Evolutionary conservation across 2,888 invertebrate genomes (phyloP), one percentile per base, ranked within the genome.

Genomic region (Apotomis betuletana): DNA sequence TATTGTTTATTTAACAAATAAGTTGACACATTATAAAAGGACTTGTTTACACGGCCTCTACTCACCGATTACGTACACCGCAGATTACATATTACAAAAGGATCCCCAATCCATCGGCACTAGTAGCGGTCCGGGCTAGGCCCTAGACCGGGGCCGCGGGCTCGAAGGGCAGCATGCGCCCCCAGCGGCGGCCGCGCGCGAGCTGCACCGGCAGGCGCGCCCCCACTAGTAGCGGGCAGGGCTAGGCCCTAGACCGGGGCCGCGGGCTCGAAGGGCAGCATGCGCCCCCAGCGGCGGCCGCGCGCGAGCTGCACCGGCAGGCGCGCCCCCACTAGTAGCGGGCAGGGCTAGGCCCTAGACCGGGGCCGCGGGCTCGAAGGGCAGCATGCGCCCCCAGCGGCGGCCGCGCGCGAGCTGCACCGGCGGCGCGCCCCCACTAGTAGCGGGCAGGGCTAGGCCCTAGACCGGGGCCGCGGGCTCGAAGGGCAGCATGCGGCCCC

Each of bases 251-350:
- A 0, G 15, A 2, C 27, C 57, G 12, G 36, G 36, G 60, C n/a
- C 10, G n/a, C n/a, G n/a, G n/a, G n/a, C 4, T 5, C 5, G 58
- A 15, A 54, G n/a, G 68, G 69, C 38, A 69, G 51, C 88, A 91
- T 84, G 54, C 83, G 76, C 0, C 84, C 92, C 91, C 92, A 92
- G 77, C 73, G 80, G 12, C 60, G 70, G 3, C 92, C 93, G 44
- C 69, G 73, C 46, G 80, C 70, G 67, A 91, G n/a, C 4, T 84
- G 76, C 3, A 92, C 91, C 5, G 92, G 91, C 74, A 93, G 84
- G 41, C 79, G 4, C 67, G 79, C 75, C 1, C 75, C 9, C 82
- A 90, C 67, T 27, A 27, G 27, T 27, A 27, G 27, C 2, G 27
- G 27, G 0, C 27, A 27, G 27, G 27, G 27, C 27, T 2, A 27